Percentiles rank a stretch among this genome's conserved stretches.
Evolutionary conservation across 2,113 vertebrate genomes (phyloP).

Genomic region (Taxidea taxus): DNA sequence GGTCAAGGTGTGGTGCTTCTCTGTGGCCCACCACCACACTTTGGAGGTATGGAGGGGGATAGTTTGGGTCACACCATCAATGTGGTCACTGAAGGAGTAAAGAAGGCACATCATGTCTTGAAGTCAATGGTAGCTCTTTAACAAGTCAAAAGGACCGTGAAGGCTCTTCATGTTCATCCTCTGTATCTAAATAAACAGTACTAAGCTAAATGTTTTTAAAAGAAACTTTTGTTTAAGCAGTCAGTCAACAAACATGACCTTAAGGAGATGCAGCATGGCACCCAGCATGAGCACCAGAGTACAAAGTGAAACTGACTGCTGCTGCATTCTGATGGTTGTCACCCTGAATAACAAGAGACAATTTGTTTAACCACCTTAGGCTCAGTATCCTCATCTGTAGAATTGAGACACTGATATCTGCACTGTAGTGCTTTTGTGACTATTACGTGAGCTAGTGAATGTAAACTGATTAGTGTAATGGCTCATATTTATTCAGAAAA

Average conservation of each 20-base stretch:
- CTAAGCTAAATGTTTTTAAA: background rate
- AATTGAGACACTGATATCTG: background rate
- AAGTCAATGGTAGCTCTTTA: accelerated
- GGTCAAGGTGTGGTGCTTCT: constrained; percentile 93
- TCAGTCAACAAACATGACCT: background rate
- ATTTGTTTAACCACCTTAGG: background rate
- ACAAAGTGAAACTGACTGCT: background rate
- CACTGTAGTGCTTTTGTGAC: too few relatives aligned
- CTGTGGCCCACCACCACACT: constrained; percentile 87
- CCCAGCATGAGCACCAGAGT: accelerated
- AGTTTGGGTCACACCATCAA: background rate
- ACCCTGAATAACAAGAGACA: background rate
- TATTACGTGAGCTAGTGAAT: background rate
- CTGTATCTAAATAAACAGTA: background rate
- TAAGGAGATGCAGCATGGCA: background rate
- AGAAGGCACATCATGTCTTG: background rate
- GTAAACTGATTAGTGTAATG: background rate
- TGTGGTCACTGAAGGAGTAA: accelerated
- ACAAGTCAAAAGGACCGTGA: background rate
- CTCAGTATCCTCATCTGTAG: background rate
- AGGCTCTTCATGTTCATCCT: background rate
- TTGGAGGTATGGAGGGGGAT: constrained; percentile 84
- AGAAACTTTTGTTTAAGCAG: background rate
- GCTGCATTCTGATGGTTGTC: too few relatives aligned
- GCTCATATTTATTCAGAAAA: background rate